Base-by-base conservation (phyloP, 2,797 vertebrate species). In the Anguilla anguilla region DNA sequence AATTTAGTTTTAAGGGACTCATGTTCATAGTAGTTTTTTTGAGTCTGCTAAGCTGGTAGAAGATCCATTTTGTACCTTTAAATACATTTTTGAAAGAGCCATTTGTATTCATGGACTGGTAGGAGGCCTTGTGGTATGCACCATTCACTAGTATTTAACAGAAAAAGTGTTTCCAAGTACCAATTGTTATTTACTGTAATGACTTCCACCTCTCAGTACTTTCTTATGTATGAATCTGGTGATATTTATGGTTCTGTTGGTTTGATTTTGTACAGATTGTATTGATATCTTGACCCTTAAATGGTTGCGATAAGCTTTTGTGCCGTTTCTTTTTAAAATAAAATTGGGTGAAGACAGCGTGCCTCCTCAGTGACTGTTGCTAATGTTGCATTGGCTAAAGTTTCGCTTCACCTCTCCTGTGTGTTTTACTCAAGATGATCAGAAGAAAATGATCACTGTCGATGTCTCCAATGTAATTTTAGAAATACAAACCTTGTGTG, bases 201-300 rank as follows among this genome's bases (percentile, higher is more conserved):
- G 6, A 82, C 43, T 51, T n/a, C 46, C 79, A 49, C 17, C 13
- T 51, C 51, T 51, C 43, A 51, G 46, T 51, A 13, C 22, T 51
- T 82, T 82, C 79, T 22, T 51, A n/a, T 82, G 79, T 46, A 82
- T 82, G 43, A 82, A 82, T 82, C 79, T 82, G 77, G 77, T 81
- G 22, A 51, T 46, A 25, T 81, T 81, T 51, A 82, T 82, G 79
- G 43, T 51, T 82, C 79, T 82, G 79, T 82, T 79, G n/a, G 79
- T 82, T 82, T 82, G 46, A 82, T 19, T 82, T 82, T 82, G 79
- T 82, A 82, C 79, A 82, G 79, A 51, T 82, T 82, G 43, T 82
- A 82, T 82, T 77, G 74, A 43, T 82, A 82, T 82, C 43, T 82
- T 82, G 79, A 82, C 43, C 10, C 35, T 77, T 77, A 77, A 82